A percentile compares a stretch with the other conserved stretches of the same genome.
These are phyloP conservation scores for Sylvilagus bachmani DNA, from an alignment of 2,113 vertebrate genomes.

Conservation along the genomic window DNA sequence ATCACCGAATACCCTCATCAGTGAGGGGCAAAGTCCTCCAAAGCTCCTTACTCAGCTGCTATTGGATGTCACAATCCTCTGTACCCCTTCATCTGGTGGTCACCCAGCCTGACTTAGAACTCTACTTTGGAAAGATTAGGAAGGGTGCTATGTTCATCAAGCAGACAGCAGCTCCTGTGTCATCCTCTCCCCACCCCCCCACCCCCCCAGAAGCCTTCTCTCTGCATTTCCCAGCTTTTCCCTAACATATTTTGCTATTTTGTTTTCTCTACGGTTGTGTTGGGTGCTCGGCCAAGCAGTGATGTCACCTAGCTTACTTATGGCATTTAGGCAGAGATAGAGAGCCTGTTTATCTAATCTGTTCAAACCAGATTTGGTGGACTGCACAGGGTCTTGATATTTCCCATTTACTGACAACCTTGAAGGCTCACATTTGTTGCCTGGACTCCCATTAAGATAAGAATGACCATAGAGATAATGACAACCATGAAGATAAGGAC, in stretches of 20 bases:
- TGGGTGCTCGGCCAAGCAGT: neutral
- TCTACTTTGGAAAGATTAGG: neutral
- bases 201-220: neutral
- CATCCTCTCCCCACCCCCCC: too few relatives aligned
- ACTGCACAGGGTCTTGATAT: neutral
- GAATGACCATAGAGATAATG: neutral
- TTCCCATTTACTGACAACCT: neutral
- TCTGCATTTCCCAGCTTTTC: neutral
- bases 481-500: neutral
- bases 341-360: neutral
- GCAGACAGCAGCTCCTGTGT: neutral
- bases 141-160: neutral
- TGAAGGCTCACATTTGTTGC: rapidly evolving
- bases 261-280: neutral
- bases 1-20: neutral
- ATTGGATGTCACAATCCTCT: neutral
- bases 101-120: neutral
- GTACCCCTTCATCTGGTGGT: too few relatives aligned
- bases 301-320: rapidly evolving
- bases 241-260: rapidly evolving
- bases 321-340: neutral
- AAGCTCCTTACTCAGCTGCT: rapidly evolving
- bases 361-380: neutral
- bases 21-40: too few relatives aligned
- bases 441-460: neutral